These are phyloP conservation scores for Sparidentex hasta DNA, from an alignment of 2,797 vertebrate genomes.

Conservation along the genomic window DNA sequence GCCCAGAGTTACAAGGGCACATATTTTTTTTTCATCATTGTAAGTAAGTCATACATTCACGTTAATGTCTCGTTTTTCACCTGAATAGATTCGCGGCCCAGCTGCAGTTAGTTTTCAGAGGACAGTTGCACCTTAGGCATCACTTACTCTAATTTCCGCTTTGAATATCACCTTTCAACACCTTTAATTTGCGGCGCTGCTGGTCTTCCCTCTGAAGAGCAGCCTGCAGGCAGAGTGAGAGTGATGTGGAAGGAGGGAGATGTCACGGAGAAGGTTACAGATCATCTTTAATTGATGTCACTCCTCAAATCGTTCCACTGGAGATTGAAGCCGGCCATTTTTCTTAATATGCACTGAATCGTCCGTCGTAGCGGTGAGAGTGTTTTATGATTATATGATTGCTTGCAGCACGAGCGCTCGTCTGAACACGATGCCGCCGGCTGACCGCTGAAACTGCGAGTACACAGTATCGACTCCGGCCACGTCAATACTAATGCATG, in stretches of 20 bases:
- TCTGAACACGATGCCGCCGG: not conserved
- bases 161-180: conserved; percentile 22
- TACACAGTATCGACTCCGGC: conserved; percentile 20
- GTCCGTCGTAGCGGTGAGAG: not conserved
- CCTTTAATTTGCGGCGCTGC: conserved; percentile 5
- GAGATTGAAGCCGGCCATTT: conserved; percentile 1
- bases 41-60: conserved; percentile 36
- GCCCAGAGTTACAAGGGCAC: conserved; percentile 41
- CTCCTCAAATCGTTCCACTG: not conserved
- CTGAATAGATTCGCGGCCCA: conserved; percentile 24
- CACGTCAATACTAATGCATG: conserved; percentile 44
- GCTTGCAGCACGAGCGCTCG: not conserved
- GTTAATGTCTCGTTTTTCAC: conserved; percentile 37
- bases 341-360: conserved; percentile 1
- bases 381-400: conserved; percentile 11
- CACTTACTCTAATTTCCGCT: conserved; percentile 25
- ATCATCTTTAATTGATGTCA: conserved; percentile 58
- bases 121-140: conserved; percentile 24
- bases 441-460: conserved; percentile 11
- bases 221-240: not conserved
- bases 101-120: conserved; percentile 32
- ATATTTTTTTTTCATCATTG: conserved; percentile 31
- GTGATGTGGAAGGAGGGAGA: not conserved
- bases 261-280: conserved; percentile 7
- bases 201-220: not conserved